Evolutionary conservation across 2,113 vertebrate genomes (phyloP).

Genomic region (Gasterosteus aculeatus): DNA sequence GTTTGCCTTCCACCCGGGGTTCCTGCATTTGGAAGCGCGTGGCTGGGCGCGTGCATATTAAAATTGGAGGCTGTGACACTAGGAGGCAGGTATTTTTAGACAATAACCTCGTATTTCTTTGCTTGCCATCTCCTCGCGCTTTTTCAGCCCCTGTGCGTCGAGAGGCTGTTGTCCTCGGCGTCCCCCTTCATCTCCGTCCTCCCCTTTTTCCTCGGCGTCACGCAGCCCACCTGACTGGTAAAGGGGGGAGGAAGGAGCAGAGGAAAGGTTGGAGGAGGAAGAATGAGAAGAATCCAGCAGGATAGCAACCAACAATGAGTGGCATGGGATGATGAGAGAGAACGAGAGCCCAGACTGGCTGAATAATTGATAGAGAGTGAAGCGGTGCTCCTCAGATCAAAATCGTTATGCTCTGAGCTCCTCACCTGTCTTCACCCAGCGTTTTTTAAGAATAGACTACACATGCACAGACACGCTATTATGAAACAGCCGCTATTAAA

Average conservation of each 20-base stretch:
- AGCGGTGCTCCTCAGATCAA: slow-evolving; percentile 55
- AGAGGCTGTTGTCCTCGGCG: neutral
- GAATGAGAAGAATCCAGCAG: slow-evolving; percentile 35
- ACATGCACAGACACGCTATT: slow-evolving; percentile 44
- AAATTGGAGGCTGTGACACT: slow-evolving; percentile 51
- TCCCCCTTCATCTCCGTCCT: slow-evolving; percentile 6
- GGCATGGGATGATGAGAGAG: slow-evolving; percentile 59
- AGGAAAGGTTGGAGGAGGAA: neutral
- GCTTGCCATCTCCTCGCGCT: slow-evolving; percentile 23
- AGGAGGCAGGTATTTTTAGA: slow-evolving; percentile 66
- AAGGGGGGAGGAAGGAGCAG: slow-evolving; percentile 15
- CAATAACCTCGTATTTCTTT: slow-evolving; percentile 52
- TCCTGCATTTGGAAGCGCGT: slow-evolving; percentile 30
- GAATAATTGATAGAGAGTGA: slow-evolving; percentile 74
- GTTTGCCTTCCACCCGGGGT: slow-evolving; percentile 1
- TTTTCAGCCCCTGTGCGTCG: slow-evolving; percentile 48
- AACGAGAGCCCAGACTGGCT: slow-evolving; percentile 38
- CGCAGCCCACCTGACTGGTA: slow-evolving; percentile 54
- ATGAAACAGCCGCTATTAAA: slow-evolving; percentile 50
- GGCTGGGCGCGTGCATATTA: slow-evolving; percentile 55
- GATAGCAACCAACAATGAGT: slow-evolving; percentile 60
- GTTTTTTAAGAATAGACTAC: slow-evolving; percentile 46
- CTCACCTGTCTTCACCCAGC: slow-evolving; percentile 62
- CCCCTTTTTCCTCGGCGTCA: slow-evolving; percentile 44
- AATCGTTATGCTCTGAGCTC: slow-evolving; percentile 57